phyloP scores from a whole-genome alignment of 1,140 invertebrate species.

The Pseudoatta argentina region DNA sequence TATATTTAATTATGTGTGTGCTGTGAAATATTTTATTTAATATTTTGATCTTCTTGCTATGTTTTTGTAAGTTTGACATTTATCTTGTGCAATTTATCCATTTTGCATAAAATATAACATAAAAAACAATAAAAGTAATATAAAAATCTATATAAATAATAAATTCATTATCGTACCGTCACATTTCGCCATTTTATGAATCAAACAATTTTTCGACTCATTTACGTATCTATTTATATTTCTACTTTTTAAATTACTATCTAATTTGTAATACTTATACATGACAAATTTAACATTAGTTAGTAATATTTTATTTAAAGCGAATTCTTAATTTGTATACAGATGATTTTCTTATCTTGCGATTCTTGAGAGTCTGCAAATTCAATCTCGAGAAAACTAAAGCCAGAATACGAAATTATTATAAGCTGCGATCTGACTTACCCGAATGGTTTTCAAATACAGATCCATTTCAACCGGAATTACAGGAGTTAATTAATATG shows the following conservation, averaged over 20 bases:
- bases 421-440: constrained; percentile 86
- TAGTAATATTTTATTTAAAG: not conserved
- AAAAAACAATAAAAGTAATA: not conserved
- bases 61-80: too few species aligned
- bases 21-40: too few species aligned
- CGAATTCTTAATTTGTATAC: constrained; percentile 26
- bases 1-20: too few species aligned
- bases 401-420: constrained; percentile 88
- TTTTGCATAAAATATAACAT: not conserved
- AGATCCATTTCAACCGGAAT: constrained; percentile 87
- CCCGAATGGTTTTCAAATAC: constrained; percentile 89
- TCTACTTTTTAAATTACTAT: not conserved
- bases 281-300: not conserved
- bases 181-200: too few species aligned
- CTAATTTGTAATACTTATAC: not conserved
- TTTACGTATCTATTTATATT: too few species aligned
- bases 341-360: constrained; percentile 87
- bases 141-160: too few species aligned
- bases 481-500: constrained; percentile 87
- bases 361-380: constrained; percentile 89
- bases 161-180: too few species aligned
- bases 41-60: too few species aligned
- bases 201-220: too few species aligned
- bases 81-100: not conserved
- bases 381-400: constrained; percentile 88